Percentiles rank a stretch among this genome's conserved stretches.
Evolutionary conservation across 2,113 vertebrate genomes (phyloP).

Genomic region (Pterocles burchelli): DNA sequence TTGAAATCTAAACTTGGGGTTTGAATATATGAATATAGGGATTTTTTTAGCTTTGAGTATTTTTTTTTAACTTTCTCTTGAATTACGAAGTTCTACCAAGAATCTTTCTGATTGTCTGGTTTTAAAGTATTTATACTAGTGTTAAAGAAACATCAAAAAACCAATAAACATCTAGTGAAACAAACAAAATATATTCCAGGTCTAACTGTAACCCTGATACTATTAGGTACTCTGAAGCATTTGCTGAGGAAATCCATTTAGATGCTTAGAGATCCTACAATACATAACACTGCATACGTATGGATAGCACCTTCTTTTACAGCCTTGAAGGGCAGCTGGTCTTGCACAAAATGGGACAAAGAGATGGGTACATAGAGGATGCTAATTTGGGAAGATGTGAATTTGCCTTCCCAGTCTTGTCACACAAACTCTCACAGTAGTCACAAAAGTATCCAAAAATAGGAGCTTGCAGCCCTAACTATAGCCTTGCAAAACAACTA

Average conservation of each 20-base stretch:
- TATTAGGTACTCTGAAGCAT: neutral
- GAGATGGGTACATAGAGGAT: neutral
- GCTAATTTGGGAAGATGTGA: constrained; percentile 55
- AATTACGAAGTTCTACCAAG: neutral
- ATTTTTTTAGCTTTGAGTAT: neutral
- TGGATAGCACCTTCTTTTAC: neutral
- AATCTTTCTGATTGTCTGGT: neutral
- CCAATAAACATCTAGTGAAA: neutral
- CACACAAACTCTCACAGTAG: constrained; percentile 16
- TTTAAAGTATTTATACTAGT: neutral
- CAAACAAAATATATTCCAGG: neutral
- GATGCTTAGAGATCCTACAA: neutral
- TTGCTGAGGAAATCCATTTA: neutral
- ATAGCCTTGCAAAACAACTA: neutral
- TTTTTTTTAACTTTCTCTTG: neutral
- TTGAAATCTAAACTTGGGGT: neutral
- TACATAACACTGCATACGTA: neutral
- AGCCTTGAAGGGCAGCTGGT: neutral
- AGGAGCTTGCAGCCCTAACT: constrained; percentile 33
- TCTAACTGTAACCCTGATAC: neutral
- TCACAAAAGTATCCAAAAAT: constrained; percentile 35
- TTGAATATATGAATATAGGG: neutral
- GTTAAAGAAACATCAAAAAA: neutral
- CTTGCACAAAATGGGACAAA: constrained; percentile 32
- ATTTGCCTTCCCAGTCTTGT: constrained; percentile 15